Evolutionary conservation across 2,797 vertebrate species (phyloP).

Genomic region (Megalops cyprinoides): DNA sequence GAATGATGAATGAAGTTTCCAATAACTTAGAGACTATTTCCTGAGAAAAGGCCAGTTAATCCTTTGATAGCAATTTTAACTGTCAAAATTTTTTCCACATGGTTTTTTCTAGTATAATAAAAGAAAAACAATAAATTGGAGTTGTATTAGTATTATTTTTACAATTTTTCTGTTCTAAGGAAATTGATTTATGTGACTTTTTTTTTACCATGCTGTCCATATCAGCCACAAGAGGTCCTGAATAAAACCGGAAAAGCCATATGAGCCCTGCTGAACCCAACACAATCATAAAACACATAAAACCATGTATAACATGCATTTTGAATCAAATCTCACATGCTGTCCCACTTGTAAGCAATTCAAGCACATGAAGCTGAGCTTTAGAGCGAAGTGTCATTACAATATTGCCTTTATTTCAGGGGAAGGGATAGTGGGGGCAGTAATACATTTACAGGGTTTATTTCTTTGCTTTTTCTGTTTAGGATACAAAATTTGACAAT

Average conservation of each 20-base stretch:
- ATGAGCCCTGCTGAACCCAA: background rate
- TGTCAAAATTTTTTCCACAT: no score
- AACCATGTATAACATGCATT: no score
- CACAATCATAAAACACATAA: background rate
- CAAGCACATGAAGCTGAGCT: constrained; percentile 53
- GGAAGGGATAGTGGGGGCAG: constrained; percentile 68
- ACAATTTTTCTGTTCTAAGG: no score
- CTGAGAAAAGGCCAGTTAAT: background rate
- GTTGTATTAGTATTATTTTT: background rate
- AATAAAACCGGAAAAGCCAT: background rate
- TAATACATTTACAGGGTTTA: constrained; percentile 90
- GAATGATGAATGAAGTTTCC: no score
- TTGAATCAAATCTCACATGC: constrained; percentile 8
- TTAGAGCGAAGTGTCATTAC: constrained; percentile 88
- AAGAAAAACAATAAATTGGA: background rate
- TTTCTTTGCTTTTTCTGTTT: constrained; percentile 85
- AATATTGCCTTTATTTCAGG: constrained; percentile 76
- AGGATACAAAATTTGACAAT: constrained; percentile 84
- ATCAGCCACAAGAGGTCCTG: background rate
- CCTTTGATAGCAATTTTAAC: background rate
- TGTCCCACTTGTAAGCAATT: constrained; percentile 47
- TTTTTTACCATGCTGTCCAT: background rate
- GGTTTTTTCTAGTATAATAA: background rate
- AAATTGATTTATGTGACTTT: background rate
- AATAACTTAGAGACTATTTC: background rate